These are phyloP conservation scores for Cryptus viduatorius DNA, from an alignment of 2,888 invertebrate genomes.

Conservation along the genomic window DNA sequence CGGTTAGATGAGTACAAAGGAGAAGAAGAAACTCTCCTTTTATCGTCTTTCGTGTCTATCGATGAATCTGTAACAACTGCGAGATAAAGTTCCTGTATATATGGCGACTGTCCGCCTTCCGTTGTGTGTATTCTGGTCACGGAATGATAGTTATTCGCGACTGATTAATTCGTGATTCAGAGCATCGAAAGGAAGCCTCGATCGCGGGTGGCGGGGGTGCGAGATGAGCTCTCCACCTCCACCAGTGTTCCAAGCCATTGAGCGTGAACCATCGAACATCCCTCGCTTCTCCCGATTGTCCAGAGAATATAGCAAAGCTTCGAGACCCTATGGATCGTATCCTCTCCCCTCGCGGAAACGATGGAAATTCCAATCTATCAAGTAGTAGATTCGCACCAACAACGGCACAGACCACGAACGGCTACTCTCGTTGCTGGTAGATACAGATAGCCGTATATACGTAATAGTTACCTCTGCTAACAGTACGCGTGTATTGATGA, in stretches of 20 bases:
- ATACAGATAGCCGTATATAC: neutral
- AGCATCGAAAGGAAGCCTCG: conserved; percentile 53
- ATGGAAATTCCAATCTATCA: conserved; percentile 63
- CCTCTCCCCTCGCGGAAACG: conserved; percentile 36
- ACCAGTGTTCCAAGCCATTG: conserved; percentile 54
- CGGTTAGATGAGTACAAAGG: neutral
- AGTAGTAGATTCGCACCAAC: conserved; percentile 47
- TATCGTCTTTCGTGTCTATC: neutral
- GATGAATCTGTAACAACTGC: neutral
- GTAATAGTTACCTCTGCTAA: neutral
- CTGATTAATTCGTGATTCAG: conserved; percentile 63
- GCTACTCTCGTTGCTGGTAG: conserved; percentile 15
- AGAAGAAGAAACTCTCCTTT: neutral
- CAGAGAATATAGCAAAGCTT: conserved; percentile 53
- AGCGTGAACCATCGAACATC: conserved; percentile 52
- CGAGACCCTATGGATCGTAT: conserved; percentile 4
- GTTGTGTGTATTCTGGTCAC: neutral
- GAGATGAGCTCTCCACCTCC: conserved; percentile 29
- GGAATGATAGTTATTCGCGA: conserved; percentile 47
- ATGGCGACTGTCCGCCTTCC: neutral
- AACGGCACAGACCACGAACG: neutral
- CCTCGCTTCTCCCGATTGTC: conserved; percentile 47
- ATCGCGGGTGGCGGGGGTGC: conserved; percentile 21
- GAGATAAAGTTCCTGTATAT: neutral
- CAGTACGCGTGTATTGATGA: neutral